Conservation (phyloP, 2,797 vertebrate species). For the Hozukius guyotensis region DNA sequence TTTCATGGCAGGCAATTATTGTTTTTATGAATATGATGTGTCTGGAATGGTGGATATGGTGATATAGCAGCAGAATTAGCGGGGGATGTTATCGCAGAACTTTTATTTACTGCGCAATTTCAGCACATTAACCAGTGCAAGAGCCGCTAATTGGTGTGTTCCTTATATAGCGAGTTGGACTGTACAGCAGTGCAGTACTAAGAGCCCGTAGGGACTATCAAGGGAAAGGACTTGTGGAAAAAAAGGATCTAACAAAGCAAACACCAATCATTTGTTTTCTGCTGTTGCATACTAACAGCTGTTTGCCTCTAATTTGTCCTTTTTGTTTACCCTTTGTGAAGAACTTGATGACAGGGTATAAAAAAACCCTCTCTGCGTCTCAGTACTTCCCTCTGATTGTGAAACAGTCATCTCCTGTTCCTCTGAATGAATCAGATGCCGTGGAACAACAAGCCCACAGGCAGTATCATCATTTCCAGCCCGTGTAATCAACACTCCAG, state of each 20-base stretch:
- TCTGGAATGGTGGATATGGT: constrained; percentile 61
- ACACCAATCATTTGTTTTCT: constrained; percentile 1
- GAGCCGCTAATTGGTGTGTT: constrained; percentile 46
- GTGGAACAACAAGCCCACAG: constrained; percentile 59
- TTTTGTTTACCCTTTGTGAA: constrained; percentile 54
- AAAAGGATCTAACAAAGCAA: constrained; percentile 11
- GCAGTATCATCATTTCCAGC: constrained; percentile 54
- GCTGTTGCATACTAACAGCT: constrained; percentile 27
- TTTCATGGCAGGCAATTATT: constrained; percentile 71
- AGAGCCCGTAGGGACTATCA: background rate
- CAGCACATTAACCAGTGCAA: constrained; percentile 50
- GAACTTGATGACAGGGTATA: constrained; percentile 45
- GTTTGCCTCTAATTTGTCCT: constrained; percentile 41
- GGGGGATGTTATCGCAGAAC: constrained; percentile 51
- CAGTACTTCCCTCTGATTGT: constrained; percentile 42
- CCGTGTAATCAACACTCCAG: constrained; percentile 67
- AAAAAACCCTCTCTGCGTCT: constrained; percentile 24
- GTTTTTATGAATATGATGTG: constrained; percentile 63
- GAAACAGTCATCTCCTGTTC: constrained; percentile 55
- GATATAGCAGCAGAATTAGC: constrained; percentile 44
- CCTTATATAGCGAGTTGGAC: constrained; percentile 10
- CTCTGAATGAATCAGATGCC: constrained; percentile 59
- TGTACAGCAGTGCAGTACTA: background rate
- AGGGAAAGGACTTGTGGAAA: background rate
- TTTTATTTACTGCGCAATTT: constrained; percentile 66